phyloP scores from a whole-genome alignment of 2,888 invertebrate species.

The Drosophila peninsularis region DNA sequence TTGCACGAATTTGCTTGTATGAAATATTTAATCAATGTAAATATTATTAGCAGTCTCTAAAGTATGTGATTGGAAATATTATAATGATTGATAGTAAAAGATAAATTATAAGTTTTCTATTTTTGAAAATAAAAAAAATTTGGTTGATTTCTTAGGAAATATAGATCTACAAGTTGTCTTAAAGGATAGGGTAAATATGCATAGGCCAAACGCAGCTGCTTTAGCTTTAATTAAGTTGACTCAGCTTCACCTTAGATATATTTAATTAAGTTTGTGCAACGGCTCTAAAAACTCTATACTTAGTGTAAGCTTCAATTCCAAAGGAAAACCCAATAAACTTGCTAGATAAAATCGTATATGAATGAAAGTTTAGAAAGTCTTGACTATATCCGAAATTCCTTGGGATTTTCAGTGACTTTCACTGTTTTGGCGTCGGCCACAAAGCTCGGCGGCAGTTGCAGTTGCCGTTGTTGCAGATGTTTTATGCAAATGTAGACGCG shows the following conservation, averaged over 20 bases:
- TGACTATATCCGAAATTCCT: constrained; percentile 36
- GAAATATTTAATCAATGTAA: background rate
- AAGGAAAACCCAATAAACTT: background rate
- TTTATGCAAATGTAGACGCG: constrained; percentile 41
- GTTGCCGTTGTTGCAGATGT: constrained; percentile 26
- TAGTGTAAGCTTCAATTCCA: too few relatives aligned
- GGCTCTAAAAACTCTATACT: too few relatives aligned
- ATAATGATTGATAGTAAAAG: background rate
- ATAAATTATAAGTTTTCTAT: background rate
- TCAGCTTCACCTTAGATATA: too few relatives aligned
- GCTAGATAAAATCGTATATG: constrained; percentile 10
- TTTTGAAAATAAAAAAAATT: background rate
- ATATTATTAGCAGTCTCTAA: background rate
- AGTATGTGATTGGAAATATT: background rate
- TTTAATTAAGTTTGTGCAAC: too few relatives aligned
- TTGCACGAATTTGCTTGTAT: too few relatives aligned
- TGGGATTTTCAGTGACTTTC: constrained; percentile 39
- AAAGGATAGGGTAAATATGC: too few relatives aligned
- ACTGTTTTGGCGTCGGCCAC: constrained; percentile 12
- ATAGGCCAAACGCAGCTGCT: too few relatives aligned
- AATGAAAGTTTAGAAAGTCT: constrained; percentile 27
- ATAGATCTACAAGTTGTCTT: too few relatives aligned
- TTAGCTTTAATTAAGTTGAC: too few relatives aligned
- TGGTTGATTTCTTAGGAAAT: background rate
- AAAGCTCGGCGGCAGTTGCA: constrained; percentile 7